Evolutionary conservation across 2,888 invertebrate genomes (phyloP), one percentile per base, ranked within the genome.

Genomic region (Galerucella nymphaeae): DNA sequence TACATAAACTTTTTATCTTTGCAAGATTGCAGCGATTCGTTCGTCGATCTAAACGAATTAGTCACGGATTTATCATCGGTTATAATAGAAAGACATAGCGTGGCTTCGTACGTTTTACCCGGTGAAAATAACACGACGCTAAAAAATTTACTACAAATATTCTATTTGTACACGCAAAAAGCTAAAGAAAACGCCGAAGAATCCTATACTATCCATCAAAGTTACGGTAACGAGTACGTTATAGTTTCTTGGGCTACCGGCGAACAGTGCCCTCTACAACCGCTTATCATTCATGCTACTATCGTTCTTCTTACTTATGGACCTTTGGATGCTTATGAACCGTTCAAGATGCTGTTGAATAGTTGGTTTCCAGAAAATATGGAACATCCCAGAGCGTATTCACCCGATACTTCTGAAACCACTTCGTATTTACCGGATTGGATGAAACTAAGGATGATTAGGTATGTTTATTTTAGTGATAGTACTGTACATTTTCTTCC

Each of bases 381-480:
- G 71, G 91, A 92, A 67, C 91, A 92, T 20, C 96, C 97, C 0
- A 91, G 91, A 80, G 95, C 94, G 0, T 96, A 91, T 82, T 88
- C 94, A 48, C 91, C 94, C 16, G 93, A 94, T 81, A 93, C 95
- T 2, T 91, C 92, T 8, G 96, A 96, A 84, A 94, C 95, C 83
- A 93, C 94, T 5, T 87, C 92, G 48, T 89, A 97, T 72, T 90
- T 96, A 77, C 97, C 98, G 0, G 97, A 97, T 87, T 98, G 97
- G 97, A 88, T 98, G 82, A 94, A 96, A 80, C 88, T 97, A 57
- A 90, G 94, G 82, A 95, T 98, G 93, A 95, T 96, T 88, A 74
- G 84, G 65, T 72, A 65, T 23, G 55, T 10, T 14, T 14, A 16
- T n/a, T n/a, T n/a, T n/a, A n/a, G n/a, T n/a, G n/a, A n/a, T n/a